Conservation (phyloP, 2,888 invertebrate species). For the Lacanobia wlatinum region DNA sequence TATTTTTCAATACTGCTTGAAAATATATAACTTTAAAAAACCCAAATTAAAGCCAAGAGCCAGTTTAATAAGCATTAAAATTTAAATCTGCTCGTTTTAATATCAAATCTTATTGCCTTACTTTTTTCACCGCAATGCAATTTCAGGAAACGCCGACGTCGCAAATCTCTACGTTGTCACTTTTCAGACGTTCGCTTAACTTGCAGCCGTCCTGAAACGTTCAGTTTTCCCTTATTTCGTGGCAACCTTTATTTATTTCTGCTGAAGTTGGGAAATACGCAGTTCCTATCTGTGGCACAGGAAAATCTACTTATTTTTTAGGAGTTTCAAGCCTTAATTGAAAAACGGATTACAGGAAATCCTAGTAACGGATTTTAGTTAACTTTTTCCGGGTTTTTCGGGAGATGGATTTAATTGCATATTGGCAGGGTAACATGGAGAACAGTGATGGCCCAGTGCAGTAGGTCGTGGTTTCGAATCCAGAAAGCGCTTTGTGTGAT, state of each 20-base stretch:
- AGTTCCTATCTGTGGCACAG: constrained; percentile 8
- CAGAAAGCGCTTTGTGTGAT: too few relatives aligned
- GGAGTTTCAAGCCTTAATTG: constrained; percentile 46
- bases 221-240: constrained; percentile 8
- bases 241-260: constrained; percentile 34
- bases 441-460: background rate
- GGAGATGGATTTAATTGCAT: background rate
- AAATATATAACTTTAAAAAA: too few relatives aligned
- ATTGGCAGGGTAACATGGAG: background rate
- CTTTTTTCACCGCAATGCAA: constrained; percentile 27
- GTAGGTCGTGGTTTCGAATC: too few relatives aligned
- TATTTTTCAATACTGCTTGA: too few relatives aligned
- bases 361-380: constrained; percentile 33
- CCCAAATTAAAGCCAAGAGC: too few relatives aligned
- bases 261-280: constrained; percentile 21
- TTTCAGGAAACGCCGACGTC: constrained; percentile 13
- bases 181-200: constrained; percentile 20
- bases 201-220: constrained; percentile 23
- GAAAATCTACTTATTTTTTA: constrained; percentile 48
- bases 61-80: background rate
- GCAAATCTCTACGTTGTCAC: constrained; percentile 25
- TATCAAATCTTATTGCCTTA: constrained; percentile 36
- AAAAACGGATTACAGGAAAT: constrained; percentile 54
- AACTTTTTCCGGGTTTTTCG: constrained; percentile 2
- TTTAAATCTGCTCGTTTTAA: constrained; percentile 17